Base-by-base conservation (phyloP, 2,113 vertebrate species). In the Lagenorhynchus albirostris region DNA sequence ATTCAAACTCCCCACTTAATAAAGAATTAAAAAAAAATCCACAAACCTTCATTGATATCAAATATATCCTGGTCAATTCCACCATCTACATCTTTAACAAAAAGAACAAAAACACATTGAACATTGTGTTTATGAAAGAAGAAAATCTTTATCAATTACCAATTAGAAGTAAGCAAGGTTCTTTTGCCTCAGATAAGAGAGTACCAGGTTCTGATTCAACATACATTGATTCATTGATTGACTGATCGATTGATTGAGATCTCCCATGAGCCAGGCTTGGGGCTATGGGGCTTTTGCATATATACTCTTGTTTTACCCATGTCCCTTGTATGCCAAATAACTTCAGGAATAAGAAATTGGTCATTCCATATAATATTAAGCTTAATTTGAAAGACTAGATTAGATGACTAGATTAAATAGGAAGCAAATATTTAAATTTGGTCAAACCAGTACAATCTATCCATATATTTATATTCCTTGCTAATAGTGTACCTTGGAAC, bases 21-120 rank as follows among this genome's bases (percentile, higher is more conserved):
- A 96, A 17, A 68, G 83, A 81, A 93, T 53, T 53, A 0, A n/a
- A 7, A 50, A 50, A 36, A 68, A 44, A n/a, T 98, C 84, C 6
- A 97, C 95, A 97, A 97, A 99, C 99, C 99, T 99, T 99, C 98
- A 96, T 99, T 99, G 96, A 99, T 99, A 96, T 99, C 98, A 50
- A 99, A 99, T 98, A 99, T 99, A 97, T 99, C 99, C 97, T 70
- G 98, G 91, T 99, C 98, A 73, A 96, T 96, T 97, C 99, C 99
- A 81, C 97, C 98, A 33, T 99, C 99, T 60, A 99, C 68, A 20
- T 99, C 99, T 98, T 98, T 97, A 92, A 99, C 99, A 99, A 98
- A 98, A 98, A 96, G 31, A 97, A 92, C 1, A 98, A 97, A 98
- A 97, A 74, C 87, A 97, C 65, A 89, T 93, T 98, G 85, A 96